Base-by-base conservation (phyloP, 2,797 vertebrate species). In the Stomatorhinus walkeri region DNA sequence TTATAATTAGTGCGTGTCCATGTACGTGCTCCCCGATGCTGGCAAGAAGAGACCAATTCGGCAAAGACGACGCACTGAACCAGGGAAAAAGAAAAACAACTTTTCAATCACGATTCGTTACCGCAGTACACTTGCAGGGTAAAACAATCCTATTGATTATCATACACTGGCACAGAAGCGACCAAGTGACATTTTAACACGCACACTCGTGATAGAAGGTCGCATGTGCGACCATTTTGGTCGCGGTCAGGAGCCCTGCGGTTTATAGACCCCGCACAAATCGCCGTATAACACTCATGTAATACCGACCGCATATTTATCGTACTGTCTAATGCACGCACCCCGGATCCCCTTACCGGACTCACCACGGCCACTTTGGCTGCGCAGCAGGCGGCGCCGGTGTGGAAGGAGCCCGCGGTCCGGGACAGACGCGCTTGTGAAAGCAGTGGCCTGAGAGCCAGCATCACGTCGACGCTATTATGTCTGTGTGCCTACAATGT, bases 311-410 rank as follows among this genome's bases (percentile, higher is more conserved):
- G 12, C 68, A 76, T 76, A 36, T 0, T 19, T 7, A 36, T 4
- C 32, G 68, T 4, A 76, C 12, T 0, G 32, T 16, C 5, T 76
- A 40, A 5, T 16, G 68, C 28, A 36, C 12, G 1, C 24, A 32
- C 24, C 12, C 68, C 12, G 68, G 12, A 36, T 14, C 36, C 68
- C 68, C 5, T 4, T 40, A 12, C 68, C 16, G 68, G 16, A 94
- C 93, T 93, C 90, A 94, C 93, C 89, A 94, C 92, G n/a, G 93
- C 93, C 0, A 94, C 93, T 89, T 91, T 94, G 10, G 93, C 90
- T 10, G 85, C 90, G 68, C 76, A 84, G 43, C 85, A 91, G 1
- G 68, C 68, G 28, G 87, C 76, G 19, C 89, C 89, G 9, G 88
- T 90, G 43, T 93, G 92, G 14, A 93, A 48, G 1, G 91, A 86